Base-by-base conservation (phyloP, 1,140 invertebrate species). In the Drosophila lacteicornis region DNA sequence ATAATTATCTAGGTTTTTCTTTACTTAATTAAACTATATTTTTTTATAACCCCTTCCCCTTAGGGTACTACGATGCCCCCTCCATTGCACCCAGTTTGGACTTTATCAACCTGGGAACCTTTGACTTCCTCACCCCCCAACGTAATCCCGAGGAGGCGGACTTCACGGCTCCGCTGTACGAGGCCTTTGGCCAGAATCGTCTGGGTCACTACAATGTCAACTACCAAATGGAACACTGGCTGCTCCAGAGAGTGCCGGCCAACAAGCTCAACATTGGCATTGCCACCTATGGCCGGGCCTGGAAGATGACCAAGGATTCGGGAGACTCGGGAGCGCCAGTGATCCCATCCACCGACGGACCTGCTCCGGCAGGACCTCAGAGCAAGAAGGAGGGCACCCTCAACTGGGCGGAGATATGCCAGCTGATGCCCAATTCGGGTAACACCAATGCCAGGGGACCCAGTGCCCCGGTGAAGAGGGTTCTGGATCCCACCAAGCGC, bases 221-320 rank as follows among this genome's bases (percentile, higher is more conserved):
- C 53, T 93, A 92, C 19, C 93, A 94, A 76, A 94, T 96, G 11
- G 94, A 92, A 45, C 94, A 95, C 88, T 96, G 96, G 95, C 67
- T 95, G 6, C 93, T 94, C 19, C 93, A 95, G 59, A 95, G 96
- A 49, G 95, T 95, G 4, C 95, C 95, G 12, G 94, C 94, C 6
- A 93, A 93, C 22, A 99, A 99, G 93, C 92, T 99, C 0, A 94
- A 98, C 6, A 86, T 99, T 5, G 98, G 97, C 3, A 95, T 99
- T 49, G 95, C 97, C 1, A 95, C 96, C 1, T 98, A 95, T 82
- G 98, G 95, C 0, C 95, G 97, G 22, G 96, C 96, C 1, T 99
- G 97, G 96, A 97, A 96, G 77, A 93, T 98, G 80, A 95, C 95
- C 59, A 87, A 94, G 7, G 95, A 96, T 17, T 95, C 95, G 19